Percentiles rank a stretch among this genome's conserved stretches.
phyloP scores from a whole-genome alignment of 92 coral and sea anemone species.

The Epizoanthus scotinus region DNA sequence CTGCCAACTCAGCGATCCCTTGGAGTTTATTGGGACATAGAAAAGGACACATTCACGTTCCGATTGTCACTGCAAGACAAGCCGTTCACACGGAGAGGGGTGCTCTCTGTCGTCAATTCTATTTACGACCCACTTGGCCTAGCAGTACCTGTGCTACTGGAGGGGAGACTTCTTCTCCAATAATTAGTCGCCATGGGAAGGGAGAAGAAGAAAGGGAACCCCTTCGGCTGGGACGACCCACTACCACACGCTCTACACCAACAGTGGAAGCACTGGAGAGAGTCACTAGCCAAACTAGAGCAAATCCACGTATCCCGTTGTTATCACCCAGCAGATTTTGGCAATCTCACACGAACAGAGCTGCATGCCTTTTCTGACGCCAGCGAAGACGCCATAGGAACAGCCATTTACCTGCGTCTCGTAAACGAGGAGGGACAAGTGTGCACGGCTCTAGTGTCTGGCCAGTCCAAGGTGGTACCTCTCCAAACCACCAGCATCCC shows the following conservation, averaged over 20 bases:
- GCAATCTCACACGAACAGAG: slow-evolving; percentile 20
- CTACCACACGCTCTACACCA: slow-evolving; percentile 12
- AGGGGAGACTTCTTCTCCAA: slow-evolving; percentile 45
- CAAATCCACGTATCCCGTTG: slow-evolving; percentile 28
- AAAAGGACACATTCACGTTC: slow-evolving; percentile 40
- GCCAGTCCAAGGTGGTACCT: slow-evolving; percentile 41
- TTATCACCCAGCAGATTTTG: slow-evolving; percentile 26
- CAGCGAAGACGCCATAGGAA: slow-evolving; percentile 35
- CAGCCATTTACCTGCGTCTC: slow-evolving; percentile 35
- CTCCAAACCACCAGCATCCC: slow-evolving; percentile 37
- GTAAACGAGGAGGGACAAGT: background rate
- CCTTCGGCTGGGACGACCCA: slow-evolving; percentile 49
- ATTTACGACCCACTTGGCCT: slow-evolving; percentile 51
- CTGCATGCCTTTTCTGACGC: slow-evolving; percentile 48
- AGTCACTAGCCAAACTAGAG: slow-evolving; percentile 22
- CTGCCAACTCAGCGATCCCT: slow-evolving; percentile 44
- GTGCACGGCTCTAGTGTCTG: slow-evolving; percentile 9
- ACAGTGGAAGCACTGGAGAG: slow-evolving; percentile 36
- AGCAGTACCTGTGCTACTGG: slow-evolving; percentile 42
- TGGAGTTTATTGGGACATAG: slow-evolving; percentile 43
- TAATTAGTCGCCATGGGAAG: slow-evolving; percentile 42
- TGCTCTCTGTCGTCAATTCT: slow-evolving; percentile 48
- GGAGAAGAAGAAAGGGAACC: slow-evolving; percentile 2
- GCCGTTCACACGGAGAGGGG: slow-evolving; percentile 53
- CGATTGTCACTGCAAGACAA: slow-evolving; percentile 31